These are phyloP conservation scores for Schizothorax lantsangensis DNA, from an alignment of 2,797 vertebrate genomes.

Conservation along the genomic window DNA sequence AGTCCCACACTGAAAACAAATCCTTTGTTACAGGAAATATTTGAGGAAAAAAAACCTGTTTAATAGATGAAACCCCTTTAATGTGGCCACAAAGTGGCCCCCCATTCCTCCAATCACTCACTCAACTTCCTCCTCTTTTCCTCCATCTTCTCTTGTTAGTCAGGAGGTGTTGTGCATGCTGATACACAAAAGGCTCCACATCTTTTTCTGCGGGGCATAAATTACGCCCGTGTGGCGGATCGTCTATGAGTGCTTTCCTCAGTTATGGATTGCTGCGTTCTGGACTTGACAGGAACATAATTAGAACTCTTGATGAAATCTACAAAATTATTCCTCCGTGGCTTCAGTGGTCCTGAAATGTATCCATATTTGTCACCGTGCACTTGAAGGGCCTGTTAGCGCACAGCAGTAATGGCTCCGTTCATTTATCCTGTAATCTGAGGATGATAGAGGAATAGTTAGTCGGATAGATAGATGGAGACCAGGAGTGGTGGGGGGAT, in stretches of 20 bases:
- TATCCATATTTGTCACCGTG: conserved; percentile 91
- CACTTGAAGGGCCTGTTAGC: conserved; percentile 86
- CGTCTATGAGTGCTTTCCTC: conserved; percentile 78
- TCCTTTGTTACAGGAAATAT: conserved; percentile 44
- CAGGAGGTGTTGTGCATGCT: conserved; percentile 74
- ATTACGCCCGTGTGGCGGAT: conserved; percentile 80
- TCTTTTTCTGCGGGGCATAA: conserved; percentile 80
- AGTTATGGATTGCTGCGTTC: conserved; percentile 98
- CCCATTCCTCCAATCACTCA: conserved; percentile 43
- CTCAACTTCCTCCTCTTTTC: conserved; percentile 62
- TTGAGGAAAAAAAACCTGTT: background rate
- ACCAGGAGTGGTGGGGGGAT: conserved; percentile 64
- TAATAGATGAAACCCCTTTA: conserved; percentile 48
- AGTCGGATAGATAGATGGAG: conserved; percentile 80
- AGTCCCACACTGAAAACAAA: conserved; percentile 32
- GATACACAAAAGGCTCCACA: conserved; percentile 76
- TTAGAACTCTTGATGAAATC: conserved; percentile 99
- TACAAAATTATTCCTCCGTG: conserved; percentile 94
- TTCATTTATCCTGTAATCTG: conserved; percentile 92
- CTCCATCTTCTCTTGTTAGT: conserved; percentile 83
- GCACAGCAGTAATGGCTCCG: conserved; percentile 91
- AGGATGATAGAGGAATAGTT: conserved; percentile 72
- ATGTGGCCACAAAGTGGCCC: conserved; percentile 32
- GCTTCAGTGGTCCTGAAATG: conserved; percentile 87
- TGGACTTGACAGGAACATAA: conserved; percentile 99